phyloP scores from a whole-genome alignment of 2,888 invertebrate genomes.

The Ctenicera cuprea region DNA sequence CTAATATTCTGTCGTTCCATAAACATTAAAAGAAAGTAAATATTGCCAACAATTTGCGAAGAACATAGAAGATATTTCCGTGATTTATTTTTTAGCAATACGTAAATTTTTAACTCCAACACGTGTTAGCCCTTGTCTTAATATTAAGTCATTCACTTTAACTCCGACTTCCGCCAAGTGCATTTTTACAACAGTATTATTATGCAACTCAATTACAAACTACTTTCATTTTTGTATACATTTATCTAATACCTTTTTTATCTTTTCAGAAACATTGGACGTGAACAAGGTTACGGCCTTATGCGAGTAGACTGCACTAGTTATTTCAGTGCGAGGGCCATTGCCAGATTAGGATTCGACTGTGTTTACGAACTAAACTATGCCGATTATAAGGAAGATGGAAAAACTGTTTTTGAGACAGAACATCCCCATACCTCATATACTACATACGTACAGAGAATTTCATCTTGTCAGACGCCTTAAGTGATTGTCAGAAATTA shows the following conservation, averaged over 20 bases:
- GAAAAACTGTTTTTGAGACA: slow-evolving; percentile 80
- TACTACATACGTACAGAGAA: slow-evolving; percentile 64
- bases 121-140: no score
- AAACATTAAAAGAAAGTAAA: no score
- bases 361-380: slow-evolving; percentile 81
- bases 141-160: no score
- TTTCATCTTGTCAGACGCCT: slow-evolving; percentile 21
- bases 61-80: no score
- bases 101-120: no score
- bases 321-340: slow-evolving; percentile 83
- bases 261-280: slow-evolving; percentile 77
- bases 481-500: not conserved
- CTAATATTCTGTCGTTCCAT: no score
- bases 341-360: slow-evolving; percentile 82
- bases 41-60: no score
- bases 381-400: slow-evolving; percentile 78
- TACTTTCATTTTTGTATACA: not conserved
- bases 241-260: not conserved
- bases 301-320: slow-evolving; percentile 86
- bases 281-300: slow-evolving; percentile 75
- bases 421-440: slow-evolving; percentile 71
- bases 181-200: no score
- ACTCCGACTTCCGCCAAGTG: no score
- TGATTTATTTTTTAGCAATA: no score
- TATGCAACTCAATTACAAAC: no score